A percentile compares a stretch with the other conserved stretches of the same genome.
Conservation (phyloP, 2,797 vertebrate genomes). For the Sebastes variabilis region DNA sequence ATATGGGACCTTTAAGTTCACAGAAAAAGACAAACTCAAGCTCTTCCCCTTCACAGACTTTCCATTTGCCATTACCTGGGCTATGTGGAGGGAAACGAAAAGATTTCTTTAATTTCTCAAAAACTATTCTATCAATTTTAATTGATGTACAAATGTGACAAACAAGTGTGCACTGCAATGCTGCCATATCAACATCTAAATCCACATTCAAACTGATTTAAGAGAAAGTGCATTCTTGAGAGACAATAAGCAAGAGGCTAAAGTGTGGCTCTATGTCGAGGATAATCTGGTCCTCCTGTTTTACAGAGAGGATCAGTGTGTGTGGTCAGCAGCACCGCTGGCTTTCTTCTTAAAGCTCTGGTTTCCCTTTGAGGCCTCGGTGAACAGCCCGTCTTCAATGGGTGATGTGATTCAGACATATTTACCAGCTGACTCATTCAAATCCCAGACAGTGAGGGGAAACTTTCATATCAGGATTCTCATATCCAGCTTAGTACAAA, state of each 20-base stretch:
- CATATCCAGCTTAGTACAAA: neutral
- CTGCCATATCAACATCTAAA: neutral
- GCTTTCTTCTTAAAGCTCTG: slow-evolving; percentile 29
- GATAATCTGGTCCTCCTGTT: slow-evolving; percentile 19
- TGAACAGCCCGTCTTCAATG: slow-evolving; percentile 12
- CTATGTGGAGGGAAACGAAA: too few species aligned
- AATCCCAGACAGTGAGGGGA: slow-evolving; percentile 25
- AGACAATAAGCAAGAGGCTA: neutral
- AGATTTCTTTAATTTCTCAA: neutral
- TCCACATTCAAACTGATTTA: neutral
- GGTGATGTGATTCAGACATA: slow-evolving; percentile 49
- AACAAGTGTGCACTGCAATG: neutral
- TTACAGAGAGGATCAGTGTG: slow-evolving; percentile 22
- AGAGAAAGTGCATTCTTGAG: neutral
- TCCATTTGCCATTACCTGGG: too few species aligned
- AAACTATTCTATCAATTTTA: neutral
- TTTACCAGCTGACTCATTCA: slow-evolving; percentile 54
- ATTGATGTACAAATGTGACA: neutral
- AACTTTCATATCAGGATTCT: slow-evolving; percentile 2
- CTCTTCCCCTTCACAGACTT: too few species aligned
- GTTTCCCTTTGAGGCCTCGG: slow-evolving; percentile 22
- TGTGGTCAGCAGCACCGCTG: slow-evolving; percentile 10
- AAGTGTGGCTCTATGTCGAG: neutral
- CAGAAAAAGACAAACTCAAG: too few species aligned
- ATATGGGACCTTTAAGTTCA: too few species aligned